Evolutionary conservation across 2,797 vertebrate genomes (phyloP), one percentile per base, ranked within the genome.

Genomic region (Amblyopsis hoosieri): DNA sequence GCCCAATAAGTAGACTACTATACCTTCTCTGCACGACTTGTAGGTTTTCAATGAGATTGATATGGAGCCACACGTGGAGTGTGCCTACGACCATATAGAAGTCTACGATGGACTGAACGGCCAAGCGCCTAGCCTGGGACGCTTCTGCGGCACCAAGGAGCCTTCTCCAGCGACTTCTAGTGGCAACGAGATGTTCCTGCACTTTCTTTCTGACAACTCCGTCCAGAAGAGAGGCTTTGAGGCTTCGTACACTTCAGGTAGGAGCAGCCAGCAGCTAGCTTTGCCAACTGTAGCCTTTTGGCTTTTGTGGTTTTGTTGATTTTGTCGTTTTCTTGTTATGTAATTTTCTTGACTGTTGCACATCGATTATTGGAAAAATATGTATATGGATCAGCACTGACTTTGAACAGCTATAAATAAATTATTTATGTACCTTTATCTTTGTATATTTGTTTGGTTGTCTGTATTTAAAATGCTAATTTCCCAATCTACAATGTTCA

Each of bases 221-320:
- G 94, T 98, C 66, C 97, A 99, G 84, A 95, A 95, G 82, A 95
- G 95, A 79, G 97, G 97, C 13, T 99, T 99, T 2, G 94, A 97
- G 80, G 96, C 92, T 0, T 90, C 95, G 1, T 94, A 97, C 57
- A 82, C 84, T 63, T 92, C 97, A 91, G 96, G 97, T 98, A 67
- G 52, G 45, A 52, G 37, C 45, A 58, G 37, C 12, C 2, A 2
- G 8, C 14, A 70, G 45, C 14, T 45, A n/a, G 12, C 31, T 12
- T 48, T 48, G 3, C 33, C 33, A 37, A 9, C 9, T 2, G 9
- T 9, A 7, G 33, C 33, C 33, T 37, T 37, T 37, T 37, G 1
- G 23, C 23, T 23, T 23, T 23, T 23, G 3, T 23, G 2, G 19
- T 23, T 23, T 23, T 23, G 23, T 23, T 23, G 23, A 23, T 23